phyloP scores from a whole-genome alignment of 2,113 vertebrate genomes.

The Brachyhypopomus occidentalis region DNA sequence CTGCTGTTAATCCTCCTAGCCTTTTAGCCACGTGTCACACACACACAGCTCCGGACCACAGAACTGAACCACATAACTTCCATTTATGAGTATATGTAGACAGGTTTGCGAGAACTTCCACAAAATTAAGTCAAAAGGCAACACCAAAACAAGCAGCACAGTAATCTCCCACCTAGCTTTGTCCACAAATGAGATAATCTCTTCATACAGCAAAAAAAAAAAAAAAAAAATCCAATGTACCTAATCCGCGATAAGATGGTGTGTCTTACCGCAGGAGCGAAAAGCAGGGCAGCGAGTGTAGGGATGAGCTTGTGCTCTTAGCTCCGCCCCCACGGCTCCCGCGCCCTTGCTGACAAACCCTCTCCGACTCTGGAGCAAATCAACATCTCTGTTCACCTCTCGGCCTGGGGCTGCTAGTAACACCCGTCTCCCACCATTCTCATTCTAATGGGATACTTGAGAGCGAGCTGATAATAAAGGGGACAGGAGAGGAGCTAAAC shows the following conservation, averaged over 20 bases:
- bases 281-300: background rate
- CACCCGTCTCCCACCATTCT: constrained; percentile 39
- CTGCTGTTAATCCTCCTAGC: too few species aligned
- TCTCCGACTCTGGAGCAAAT: constrained; percentile 23
- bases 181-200: background rate
- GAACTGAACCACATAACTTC: too few species aligned
- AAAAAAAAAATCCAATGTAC: too few species aligned
- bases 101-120: too few species aligned
- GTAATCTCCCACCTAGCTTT: background rate
- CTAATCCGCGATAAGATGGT: too few species aligned
- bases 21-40: too few species aligned
- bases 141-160: background rate
- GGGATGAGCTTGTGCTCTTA: background rate
- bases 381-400: constrained; percentile 44
- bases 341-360: background rate
- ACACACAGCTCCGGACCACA: too few species aligned
- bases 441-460: constrained; percentile 50
- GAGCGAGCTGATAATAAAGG: constrained; percentile 8
- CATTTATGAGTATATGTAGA: too few species aligned
- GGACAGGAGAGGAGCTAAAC: constrained; percentile 25
- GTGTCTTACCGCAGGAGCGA: background rate
- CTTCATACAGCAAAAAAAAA: too few species aligned
- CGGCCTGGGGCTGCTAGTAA: constrained; percentile 32
- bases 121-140: background rate
- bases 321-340: constrained; percentile 5